Conservation (phyloP, 2,888 invertebrate species). For the Lycia hirtaria region DNA sequence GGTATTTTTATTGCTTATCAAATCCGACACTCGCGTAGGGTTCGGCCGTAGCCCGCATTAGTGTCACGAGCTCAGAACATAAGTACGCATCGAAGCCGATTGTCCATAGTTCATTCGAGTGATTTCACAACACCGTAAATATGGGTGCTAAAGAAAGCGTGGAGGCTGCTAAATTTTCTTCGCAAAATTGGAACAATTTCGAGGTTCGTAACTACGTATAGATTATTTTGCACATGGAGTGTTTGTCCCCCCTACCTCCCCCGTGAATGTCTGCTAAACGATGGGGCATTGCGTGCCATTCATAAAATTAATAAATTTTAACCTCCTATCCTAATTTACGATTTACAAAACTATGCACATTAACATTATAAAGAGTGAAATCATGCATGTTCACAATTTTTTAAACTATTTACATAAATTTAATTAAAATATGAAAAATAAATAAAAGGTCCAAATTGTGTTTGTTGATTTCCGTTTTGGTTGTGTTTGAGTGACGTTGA, state of each 20-base stretch:
- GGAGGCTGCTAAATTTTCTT: conserved; percentile 92
- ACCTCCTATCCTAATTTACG: conserved; percentile 16
- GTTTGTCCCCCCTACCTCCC: conserved; percentile 78
- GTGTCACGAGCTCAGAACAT: conserved; percentile 80
- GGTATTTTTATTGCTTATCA: conserved; percentile 80
- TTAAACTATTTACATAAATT: conserved; percentile 19
- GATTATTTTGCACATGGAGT: conserved; percentile 84
- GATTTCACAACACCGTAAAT: conserved; percentile 81
- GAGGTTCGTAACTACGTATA: conserved; percentile 88
- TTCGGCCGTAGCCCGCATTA: conserved; percentile 77
- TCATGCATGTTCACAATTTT: conserved; percentile 73
- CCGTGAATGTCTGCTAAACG: conserved; percentile 76
- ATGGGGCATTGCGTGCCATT: conserved; percentile 54
- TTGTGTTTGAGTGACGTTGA: conserved; percentile 38
- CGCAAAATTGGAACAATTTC: conserved; percentile 92
- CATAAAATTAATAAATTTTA: conserved; percentile 30
- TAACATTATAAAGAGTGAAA: conserved; percentile 60
- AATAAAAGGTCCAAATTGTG: neutral
- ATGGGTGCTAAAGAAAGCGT: conserved; percentile 94
- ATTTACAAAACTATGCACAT: conserved; percentile 59
- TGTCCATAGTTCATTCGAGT: conserved; percentile 79
- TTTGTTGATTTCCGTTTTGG: conserved; percentile 13
- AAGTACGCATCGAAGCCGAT: conserved; percentile 78
- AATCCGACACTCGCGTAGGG: conserved; percentile 69
- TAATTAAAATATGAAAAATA: conserved; percentile 26